These are phyloP conservation scores for Acanthosepion esculentum DNA, from an alignment of 2,888 invertebrate species.

Conservation along the genomic window DNA sequence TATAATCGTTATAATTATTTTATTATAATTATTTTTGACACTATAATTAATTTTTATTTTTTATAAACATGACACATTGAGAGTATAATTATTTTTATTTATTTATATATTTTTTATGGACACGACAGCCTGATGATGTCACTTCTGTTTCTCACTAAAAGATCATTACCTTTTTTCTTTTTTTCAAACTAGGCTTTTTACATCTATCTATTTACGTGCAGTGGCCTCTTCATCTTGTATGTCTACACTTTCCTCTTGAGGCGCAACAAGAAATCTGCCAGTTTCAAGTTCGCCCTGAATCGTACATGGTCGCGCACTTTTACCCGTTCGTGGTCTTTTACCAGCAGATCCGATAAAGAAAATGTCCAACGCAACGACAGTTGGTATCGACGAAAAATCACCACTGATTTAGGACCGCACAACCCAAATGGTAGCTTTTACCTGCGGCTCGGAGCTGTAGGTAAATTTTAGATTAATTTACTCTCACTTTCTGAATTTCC, in stretches of 20 bases:
- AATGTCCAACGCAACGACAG: neutral
- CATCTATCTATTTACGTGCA: conserved; percentile 60
- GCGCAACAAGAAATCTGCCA: conserved; percentile 52
- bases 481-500: neutral
- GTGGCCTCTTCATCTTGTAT: conserved; percentile 61
- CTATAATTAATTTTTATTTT: no score
- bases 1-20: no score
- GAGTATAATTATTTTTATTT: no score
- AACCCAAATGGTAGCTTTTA: conserved; percentile 60
- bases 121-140: no score
- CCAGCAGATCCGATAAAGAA: neutral
- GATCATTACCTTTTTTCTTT: neutral
- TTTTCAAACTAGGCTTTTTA: conserved; percentile 59
- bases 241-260: conserved; percentile 59
- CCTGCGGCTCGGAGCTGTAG: conserved; percentile 60
- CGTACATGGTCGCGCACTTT: conserved; percentile 53
- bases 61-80: no score
- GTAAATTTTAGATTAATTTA: conserved; percentile 53
- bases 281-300: conserved; percentile 51
- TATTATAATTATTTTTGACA: no score
- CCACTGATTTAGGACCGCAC: conserved; percentile 54
- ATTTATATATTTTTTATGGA: no score
- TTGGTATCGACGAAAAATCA: conserved; percentile 52
- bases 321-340: conserved; percentile 50
- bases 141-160: no score